Conservation (phyloP, 2,113 vertebrate genomes). For the Hippocampus barbouri region DNA sequence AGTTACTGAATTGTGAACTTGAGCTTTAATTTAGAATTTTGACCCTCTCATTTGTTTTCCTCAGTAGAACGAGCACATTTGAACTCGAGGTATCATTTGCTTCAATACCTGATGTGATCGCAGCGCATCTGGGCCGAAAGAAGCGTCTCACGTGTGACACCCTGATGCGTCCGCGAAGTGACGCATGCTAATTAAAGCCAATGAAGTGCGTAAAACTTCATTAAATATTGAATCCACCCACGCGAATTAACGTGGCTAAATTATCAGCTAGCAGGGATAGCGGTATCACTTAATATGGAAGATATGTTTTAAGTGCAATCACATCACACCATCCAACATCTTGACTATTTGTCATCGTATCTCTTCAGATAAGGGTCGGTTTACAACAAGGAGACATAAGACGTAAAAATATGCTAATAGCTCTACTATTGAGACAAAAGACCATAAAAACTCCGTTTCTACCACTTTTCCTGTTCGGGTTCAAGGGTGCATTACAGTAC, state of each 20-base stretch:
- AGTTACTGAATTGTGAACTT: background rate
- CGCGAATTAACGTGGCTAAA: slow-evolving; percentile 1
- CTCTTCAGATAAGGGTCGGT: too few species aligned
- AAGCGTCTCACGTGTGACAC: slow-evolving; percentile 21
- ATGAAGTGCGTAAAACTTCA: slow-evolving; percentile 6
- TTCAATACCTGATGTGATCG: slow-evolving; percentile 18
- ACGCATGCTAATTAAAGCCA: slow-evolving; percentile 12
- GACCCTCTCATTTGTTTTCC: background rate
- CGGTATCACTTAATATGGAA: background rate
- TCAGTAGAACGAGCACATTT: background rate
- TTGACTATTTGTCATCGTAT: too few species aligned
- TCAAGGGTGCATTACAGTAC: too few species aligned
- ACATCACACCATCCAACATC: too few species aligned
- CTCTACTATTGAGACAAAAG: too few species aligned
- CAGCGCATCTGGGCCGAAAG: slow-evolving; percentile 21
- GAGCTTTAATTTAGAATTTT: background rate
- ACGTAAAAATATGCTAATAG: too few species aligned
- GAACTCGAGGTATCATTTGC: background rate
- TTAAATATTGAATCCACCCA: background rate
- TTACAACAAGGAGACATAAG: too few species aligned
- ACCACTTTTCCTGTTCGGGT: too few species aligned
- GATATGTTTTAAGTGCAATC: too few species aligned
- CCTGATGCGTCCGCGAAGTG: background rate
- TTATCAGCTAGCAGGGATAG: background rate
- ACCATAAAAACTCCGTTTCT: too few species aligned